Conservation (phyloP, 2,888 invertebrate species). For the Carterocephalus palaemon region DNA sequence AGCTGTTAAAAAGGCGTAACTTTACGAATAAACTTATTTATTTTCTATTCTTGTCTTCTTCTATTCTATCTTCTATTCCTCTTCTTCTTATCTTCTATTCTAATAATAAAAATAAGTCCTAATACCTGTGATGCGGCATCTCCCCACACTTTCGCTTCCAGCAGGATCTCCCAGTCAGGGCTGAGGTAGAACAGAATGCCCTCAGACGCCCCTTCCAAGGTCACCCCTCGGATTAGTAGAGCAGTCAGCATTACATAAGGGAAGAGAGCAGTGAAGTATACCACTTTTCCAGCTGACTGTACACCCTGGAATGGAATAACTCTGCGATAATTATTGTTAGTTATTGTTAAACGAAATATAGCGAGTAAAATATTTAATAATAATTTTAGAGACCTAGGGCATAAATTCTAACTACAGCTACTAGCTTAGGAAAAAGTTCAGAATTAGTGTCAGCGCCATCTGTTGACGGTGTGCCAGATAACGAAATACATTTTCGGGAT, state of each 20-base stretch:
- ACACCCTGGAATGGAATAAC: slow-evolving; percentile 78
- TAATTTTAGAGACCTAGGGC: too few relatives aligned
- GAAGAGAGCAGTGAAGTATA: slow-evolving; percentile 85
- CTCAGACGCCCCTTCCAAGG: slow-evolving; percentile 83
- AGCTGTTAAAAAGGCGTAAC: too few relatives aligned
- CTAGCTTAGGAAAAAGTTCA: too few relatives aligned
- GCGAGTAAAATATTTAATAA: too few relatives aligned
- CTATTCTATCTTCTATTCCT: too few relatives aligned
- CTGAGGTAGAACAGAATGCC: slow-evolving; percentile 86
- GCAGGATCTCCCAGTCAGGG: slow-evolving; percentile 84
- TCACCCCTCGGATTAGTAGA: slow-evolving; percentile 80
- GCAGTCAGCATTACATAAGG: slow-evolving; percentile 85
- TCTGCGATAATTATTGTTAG: not conserved
- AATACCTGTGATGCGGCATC: slow-evolving; percentile 85
- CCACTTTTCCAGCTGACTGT: slow-evolving; percentile 93
- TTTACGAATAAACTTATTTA: too few relatives aligned
- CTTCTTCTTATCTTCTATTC: not conserved
- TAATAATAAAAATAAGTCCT: not conserved
- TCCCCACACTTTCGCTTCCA: slow-evolving; percentile 85
- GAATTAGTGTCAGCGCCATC: too few relatives aligned
- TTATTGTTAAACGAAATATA: too few relatives aligned
- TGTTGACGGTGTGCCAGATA: too few relatives aligned
- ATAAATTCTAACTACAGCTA: too few relatives aligned
- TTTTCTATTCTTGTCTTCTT: too few relatives aligned
- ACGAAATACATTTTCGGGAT: too few relatives aligned